Percentiles rank a stretch among this genome's conserved stretches.
Conservation (phyloP, 2,888 invertebrate species). For the Microchrysa polita region DNA sequence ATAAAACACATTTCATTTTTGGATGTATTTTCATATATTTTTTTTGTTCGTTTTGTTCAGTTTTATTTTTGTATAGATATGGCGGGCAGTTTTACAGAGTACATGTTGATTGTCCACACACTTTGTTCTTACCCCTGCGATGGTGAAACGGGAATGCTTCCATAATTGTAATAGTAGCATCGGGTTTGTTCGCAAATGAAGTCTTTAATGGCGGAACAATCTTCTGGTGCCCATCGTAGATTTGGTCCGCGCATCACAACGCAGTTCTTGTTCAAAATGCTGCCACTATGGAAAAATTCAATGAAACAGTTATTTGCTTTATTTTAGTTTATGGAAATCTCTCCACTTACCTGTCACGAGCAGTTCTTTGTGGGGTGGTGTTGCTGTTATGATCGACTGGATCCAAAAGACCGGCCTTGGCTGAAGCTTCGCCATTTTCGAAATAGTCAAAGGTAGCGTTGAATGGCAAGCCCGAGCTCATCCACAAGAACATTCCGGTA, state of each 20-base stretch:
- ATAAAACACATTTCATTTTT: conserved; percentile 42
- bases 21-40: conserved; percentile 49
- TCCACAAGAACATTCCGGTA: conserved; percentile 88
- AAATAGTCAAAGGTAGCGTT: conserved; percentile 90
- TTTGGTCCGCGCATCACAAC: conserved; percentile 80
- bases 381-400: conserved; percentile 75
- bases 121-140: conserved; percentile 84
- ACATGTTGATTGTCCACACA: conserved; percentile 50
- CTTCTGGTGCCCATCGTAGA: conserved; percentile 83
- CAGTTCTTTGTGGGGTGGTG: conserved; percentile 81
- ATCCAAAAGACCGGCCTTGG: conserved; percentile 64
- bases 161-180: conserved; percentile 91
- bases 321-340: neutral
- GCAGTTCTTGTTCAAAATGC: conserved; percentile 75
- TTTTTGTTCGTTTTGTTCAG: conserved; percentile 52
- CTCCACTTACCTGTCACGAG: conserved; percentile 69
- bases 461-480: conserved; percentile 88
- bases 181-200: conserved; percentile 91
- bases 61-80: conserved; percentile 40
- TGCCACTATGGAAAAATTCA: conserved; percentile 64
- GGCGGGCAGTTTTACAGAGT: conserved; percentile 49
- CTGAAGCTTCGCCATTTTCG: conserved; percentile 68
- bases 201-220: conserved; percentile 84
- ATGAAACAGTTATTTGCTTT: conserved; percentile 39
- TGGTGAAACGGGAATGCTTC: conserved; percentile 87